Evolutionary conservation across 2,113 vertebrate genomes (phyloP), one percentile per base, ranked within the genome.

Genomic region (Cromileptes altivelis): DNA sequence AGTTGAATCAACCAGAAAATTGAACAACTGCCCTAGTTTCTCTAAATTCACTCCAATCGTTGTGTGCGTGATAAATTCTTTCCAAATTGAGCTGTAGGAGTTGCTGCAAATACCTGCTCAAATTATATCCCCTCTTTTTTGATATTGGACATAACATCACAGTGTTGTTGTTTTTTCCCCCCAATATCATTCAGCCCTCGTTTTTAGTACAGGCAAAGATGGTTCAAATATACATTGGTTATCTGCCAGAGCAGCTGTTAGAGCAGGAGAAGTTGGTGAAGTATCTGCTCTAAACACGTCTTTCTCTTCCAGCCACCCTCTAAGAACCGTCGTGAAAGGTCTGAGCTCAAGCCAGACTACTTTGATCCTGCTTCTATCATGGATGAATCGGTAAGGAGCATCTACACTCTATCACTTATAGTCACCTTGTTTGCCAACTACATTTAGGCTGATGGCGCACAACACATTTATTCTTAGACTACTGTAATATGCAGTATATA

Each of bases 301-400:
- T 68, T 55, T 88, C 11, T 90, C 63, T 77, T 68, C 70, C 94
- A 99, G 98, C 98, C 98, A 61, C 97, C 98, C 18, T 99, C 98
- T 82, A 99, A 99, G 96, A 99, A 99, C 92, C 97, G 98, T 61
- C 96, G 98, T 85, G 98, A 99, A 91, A 96, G 98, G 94, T 98
- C 98, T 65, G 98, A 99, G 87, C 96, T 99, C 84, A 99, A 99
- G 94, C 98, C 98, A 58, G 98, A 99, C 96, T 99, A 98, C 96
- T 99, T 99, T 94, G 98, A 99, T 95, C 98, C 98, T 15, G 97
- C 98, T 93, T 99, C 98, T 94, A 99, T 99, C 95, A 99, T 99
- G 98, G 98, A 99, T 93, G 98, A 99, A 94, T 99, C 98, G 93
- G 98, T 99, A 97, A 96, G 97, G 91, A 40, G 27, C 68, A 17